Evolutionary conservation across 92 coral and sea anemone species (phyloP).

Genomic region (Blastomussa wellsi): DNA sequence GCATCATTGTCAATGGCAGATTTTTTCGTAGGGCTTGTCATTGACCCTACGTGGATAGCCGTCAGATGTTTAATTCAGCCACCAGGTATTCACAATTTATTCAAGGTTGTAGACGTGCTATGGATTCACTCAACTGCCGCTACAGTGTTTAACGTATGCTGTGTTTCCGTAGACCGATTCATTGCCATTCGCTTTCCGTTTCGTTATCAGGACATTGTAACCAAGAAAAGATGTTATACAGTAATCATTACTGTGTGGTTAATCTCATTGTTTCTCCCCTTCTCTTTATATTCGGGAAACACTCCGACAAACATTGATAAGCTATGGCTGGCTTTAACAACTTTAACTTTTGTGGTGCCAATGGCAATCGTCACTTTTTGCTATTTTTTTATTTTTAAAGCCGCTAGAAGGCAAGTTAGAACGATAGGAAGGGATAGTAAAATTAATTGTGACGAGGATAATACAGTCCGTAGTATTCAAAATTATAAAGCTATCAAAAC

Average conservation of each 20-base stretch:
- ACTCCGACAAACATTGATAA: neutral
- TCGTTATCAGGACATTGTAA: slow-evolving; percentile 11
- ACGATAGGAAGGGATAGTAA: neutral
- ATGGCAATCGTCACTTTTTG: neutral
- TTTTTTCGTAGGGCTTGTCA: slow-evolving; percentile 42
- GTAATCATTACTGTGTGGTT: slow-evolving; percentile 6
- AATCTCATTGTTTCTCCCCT: slow-evolving; percentile 5
- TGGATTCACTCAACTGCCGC: slow-evolving; percentile 29
- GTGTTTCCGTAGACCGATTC: slow-evolving; percentile 29
- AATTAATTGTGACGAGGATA: neutral
- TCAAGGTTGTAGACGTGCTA: neutral
- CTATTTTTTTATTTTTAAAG: slow-evolving; percentile 25
- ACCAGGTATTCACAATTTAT: neutral
- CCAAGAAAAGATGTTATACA: slow-evolving; percentile 3
- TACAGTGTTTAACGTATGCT: slow-evolving; percentile 26
- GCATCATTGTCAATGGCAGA: slow-evolving; percentile 42
- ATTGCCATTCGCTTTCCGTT: slow-evolving; percentile 27
- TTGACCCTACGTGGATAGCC: slow-evolving; percentile 13
- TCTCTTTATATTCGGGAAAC: neutral
- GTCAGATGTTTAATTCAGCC: neutral
- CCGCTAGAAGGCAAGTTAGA: slow-evolving; percentile 14
- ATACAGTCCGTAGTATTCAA: neutral
- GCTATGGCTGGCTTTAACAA: neutral
- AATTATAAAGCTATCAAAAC: slow-evolving; percentile 29
- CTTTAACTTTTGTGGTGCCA: neutral